phyloP scores from a whole-genome alignment of 2,888 invertebrate species.

The Cinara cedri region DNA sequence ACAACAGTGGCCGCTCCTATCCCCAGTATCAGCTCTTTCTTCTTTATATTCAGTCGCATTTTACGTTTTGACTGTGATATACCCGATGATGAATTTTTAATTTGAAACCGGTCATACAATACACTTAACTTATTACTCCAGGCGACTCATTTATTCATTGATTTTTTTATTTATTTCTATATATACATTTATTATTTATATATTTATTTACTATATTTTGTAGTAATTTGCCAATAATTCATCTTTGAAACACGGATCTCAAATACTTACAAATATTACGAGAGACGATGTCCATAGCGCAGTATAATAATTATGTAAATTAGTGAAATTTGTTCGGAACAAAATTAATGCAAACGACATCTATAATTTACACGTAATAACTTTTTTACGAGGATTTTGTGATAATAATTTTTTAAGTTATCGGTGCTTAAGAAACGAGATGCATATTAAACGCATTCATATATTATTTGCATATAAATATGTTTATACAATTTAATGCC shows the following conservation, averaged over 20 bases:
- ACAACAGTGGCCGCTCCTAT: too few relatives aligned
- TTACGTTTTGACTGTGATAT: too few relatives aligned
- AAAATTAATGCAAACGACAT: background rate
- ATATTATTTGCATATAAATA: constrained; percentile 24
- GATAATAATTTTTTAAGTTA: constrained; percentile 29
- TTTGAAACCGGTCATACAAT: too few relatives aligned
- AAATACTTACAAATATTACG: too few relatives aligned
- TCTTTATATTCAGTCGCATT: too few relatives aligned
- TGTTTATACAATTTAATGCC: background rate
- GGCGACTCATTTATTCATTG: too few relatives aligned
- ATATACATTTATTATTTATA: too few relatives aligned
- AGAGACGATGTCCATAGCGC: background rate
- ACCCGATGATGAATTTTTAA: too few relatives aligned
- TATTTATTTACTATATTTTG: too few relatives aligned
- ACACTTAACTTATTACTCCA: too few relatives aligned
- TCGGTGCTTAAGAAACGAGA: constrained; percentile 11
- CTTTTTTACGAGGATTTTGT: constrained; percentile 8
- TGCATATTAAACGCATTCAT: constrained; percentile 13
- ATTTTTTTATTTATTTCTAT: too few relatives aligned
- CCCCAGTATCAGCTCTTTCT: too few relatives aligned
- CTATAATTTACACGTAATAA: constrained; percentile 21
- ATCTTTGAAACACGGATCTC: background rate
- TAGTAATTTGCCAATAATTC: background rate
- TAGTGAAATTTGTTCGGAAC: background rate
- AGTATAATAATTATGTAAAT: constrained; percentile 21